Evolutionary conservation across 2,797 vertebrate species (phyloP), one percentile per base, ranked within the genome.

Genomic region (Micromesistius poutassou): DNA sequence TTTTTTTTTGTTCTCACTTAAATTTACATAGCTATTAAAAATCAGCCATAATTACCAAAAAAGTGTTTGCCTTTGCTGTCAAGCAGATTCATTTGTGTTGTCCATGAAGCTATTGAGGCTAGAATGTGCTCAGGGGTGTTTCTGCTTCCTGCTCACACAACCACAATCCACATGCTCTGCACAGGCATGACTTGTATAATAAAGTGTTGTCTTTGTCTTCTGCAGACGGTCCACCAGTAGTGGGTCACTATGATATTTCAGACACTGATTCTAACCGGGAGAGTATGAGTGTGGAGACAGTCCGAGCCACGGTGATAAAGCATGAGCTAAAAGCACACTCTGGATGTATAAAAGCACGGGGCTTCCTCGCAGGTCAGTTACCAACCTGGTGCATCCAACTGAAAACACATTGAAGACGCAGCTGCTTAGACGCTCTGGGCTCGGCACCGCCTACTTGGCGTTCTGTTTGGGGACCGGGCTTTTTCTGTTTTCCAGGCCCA

Each of bases 181-280:
- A 2, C 72, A 81, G 78, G 78, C 85, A 78, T 90, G 87, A 85
- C 87, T 84, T 90, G 86, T 93, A 89, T 93, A 92, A 93, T 91
- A 66, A 92, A 93, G 92, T 94, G 86, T 94, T 92, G 84, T 94
- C 89, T 94, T 91, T 94, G 91, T 93, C 88, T 91, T 91, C 95
- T 93, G 93, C 97, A 99, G 98, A 96, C 95, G 97, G 97, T 90
- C 96, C 96, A 89, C 96, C 96, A 30, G 92, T 99, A 91, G 93
- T 98, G 91, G 95, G 96, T 93, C 97, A 97, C 94, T 99, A 97
- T 90, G 97, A 99, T 94, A 94, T 98, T 93, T 99, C 97, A 91
- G 98, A 98, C 93, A 97, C 97, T 92, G 96, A 97, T 94, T 98
- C 97, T 87, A 97, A 99, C 92, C 95, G 94, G 83, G 97, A 97